A percentile compares a stretch with the other conserved stretches of the same genome.
These are phyloP conservation scores for Perizoma affinitatum DNA, from an alignment of 2,888 invertebrate genomes.

Conservation along the genomic window DNA sequence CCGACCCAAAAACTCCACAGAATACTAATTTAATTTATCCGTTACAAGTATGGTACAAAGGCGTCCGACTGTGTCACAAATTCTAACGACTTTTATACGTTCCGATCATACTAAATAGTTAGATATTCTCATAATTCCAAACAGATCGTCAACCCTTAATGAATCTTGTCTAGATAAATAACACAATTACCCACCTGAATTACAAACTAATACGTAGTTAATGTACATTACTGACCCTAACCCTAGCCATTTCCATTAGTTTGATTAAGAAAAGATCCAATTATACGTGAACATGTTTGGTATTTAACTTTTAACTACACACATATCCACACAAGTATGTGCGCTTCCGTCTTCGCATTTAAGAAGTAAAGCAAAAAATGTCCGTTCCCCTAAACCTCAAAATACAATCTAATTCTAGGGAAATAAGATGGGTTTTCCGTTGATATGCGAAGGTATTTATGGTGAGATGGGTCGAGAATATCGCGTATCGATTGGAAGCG, in stretches of 20 bases:
- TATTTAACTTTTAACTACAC: slow-evolving; percentile 79
- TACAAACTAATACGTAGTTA: slow-evolving; percentile 42
- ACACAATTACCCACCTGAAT: slow-evolving; percentile 33
- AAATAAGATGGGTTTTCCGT: slow-evolving; percentile 42
- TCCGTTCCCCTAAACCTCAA: slow-evolving; percentile 29
- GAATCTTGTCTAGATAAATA: slow-evolving; percentile 28
- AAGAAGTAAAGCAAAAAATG: slow-evolving; percentile 52
- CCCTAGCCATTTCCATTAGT: slow-evolving; percentile 70
- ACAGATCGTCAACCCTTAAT: slow-evolving; percentile 26
- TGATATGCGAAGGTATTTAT: slow-evolving; percentile 43
- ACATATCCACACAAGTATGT: slow-evolving; percentile 54
- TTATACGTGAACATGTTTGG: slow-evolving; percentile 61
- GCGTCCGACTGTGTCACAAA: slow-evolving; percentile 6
- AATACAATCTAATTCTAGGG: slow-evolving; percentile 33
- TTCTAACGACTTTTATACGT: slow-evolving; percentile 3
- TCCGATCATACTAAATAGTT: slow-evolving; percentile 10
- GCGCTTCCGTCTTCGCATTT: slow-evolving; percentile 55
- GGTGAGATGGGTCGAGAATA: slow-evolving; percentile 46
- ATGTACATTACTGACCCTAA: slow-evolving; percentile 55
- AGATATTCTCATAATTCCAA: slow-evolving; percentile 12
- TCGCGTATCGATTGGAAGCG: slow-evolving; percentile 78
- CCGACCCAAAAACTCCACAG: slow-evolving; percentile 6
- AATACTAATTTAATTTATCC: slow-evolving; percentile 12
- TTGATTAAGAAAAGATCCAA: slow-evolving; percentile 75
- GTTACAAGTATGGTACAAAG: slow-evolving; percentile 10